Evolutionary conservation across 2,888 invertebrate species (phyloP), one percentile per base, ranked within the genome.

Genomic region (Ochropleura leucogaster): DNA sequence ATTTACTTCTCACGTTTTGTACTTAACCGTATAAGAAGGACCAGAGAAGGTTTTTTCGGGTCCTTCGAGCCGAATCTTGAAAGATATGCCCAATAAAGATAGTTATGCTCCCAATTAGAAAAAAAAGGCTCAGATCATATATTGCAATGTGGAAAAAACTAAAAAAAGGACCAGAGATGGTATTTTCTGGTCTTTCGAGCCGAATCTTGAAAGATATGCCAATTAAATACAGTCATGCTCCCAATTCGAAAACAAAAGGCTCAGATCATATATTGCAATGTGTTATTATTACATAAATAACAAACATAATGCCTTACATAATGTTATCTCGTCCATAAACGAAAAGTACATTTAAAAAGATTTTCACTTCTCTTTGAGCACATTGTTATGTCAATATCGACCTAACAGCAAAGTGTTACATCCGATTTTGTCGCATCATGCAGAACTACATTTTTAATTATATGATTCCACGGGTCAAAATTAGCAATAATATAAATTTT

Each of bases 321-420:
- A 91, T 80, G 66, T 83, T 82, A 82, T 76, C 62, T 82, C 73
- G 68, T 77, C 82, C 74, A 57, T 74, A 51, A 73, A 78, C 76
- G 78, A 79, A 71, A 69, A 76, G 82, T 74, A 80, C 78, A 70
- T 75, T 62, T 20, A 6, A 51, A 55, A 84, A 79, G 49, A 84
- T 87, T 90, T 91, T 91, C 90, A 87, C 90, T 91, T 91, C 87
- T 80, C 64, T 79, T 73, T 66, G 68, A 87, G 88, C 79, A 86
- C 77, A 72, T 77, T 79, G 80, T 85, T 84, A 83, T 84, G 85
- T 83, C 82, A 85, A 84, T 82, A 84, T 57, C 40, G 42, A 64
- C 18, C 74, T 72, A 57, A 65, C 65, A 49, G 51, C 46, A 14
- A 67, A 57, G 51, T 74, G 79, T 57, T 78, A 78, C 51, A 74